Percentiles rank a stretch among this genome's conserved stretches.
Evolutionary conservation across 2,113 vertebrate species (phyloP).

Genomic region (Anser brachyrhynchus): DNA sequence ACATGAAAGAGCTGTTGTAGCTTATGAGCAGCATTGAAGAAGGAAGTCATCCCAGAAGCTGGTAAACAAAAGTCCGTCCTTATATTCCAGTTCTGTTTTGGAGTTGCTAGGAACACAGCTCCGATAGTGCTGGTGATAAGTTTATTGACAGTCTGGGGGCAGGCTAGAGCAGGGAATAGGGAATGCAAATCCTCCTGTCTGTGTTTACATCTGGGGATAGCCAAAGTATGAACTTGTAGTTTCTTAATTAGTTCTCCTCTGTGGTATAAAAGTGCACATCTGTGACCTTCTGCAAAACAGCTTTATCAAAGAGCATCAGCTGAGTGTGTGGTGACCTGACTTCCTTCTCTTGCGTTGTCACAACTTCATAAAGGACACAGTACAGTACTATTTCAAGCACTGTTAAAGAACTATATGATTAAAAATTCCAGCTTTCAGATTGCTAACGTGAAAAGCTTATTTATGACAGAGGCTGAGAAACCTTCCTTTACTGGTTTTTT

Average conservation of each 20-base stretch:
- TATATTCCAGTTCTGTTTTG: neutral
- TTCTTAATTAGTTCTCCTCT: slow-evolving; percentile 35
- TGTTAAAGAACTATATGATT: neutral
- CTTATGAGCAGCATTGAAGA: neutral
- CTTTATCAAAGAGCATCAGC: slow-evolving; percentile 21
- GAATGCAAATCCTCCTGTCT: neutral
- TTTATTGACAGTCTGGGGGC: neutral
- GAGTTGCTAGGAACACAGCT: neutral
- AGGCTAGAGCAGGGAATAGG: neutral
- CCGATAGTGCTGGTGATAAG: neutral
- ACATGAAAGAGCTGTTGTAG: neutral
- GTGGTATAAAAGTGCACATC: neutral
- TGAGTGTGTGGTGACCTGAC: neutral
- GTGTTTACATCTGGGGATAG: neutral
- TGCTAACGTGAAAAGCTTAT: neutral
- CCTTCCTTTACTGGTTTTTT: neutral
- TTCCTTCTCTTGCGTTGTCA: neutral
- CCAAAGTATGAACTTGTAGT: neutral
- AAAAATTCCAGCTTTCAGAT: neutral
- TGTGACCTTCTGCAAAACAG: slow-evolving; percentile 1
- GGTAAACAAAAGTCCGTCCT: neutral
- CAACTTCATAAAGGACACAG: neutral
- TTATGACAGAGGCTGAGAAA: neutral
- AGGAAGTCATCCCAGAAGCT: neutral
- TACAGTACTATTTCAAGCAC: neutral